Evolutionary conservation across 2,888 invertebrate genomes (phyloP).

Genomic region (Sphaerophoria rueppellii): DNA sequence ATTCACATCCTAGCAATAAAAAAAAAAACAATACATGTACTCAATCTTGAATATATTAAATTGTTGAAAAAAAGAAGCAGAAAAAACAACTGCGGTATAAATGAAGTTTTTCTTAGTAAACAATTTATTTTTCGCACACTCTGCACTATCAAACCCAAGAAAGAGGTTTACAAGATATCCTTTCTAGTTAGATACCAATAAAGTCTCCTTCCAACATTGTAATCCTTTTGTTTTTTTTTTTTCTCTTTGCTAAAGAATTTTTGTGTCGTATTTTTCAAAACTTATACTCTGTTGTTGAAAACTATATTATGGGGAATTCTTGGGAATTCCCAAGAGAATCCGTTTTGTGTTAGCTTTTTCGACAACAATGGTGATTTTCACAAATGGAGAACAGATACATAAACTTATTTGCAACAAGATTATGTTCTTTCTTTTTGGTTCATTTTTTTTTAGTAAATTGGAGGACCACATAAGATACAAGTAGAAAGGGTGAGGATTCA

Average conservation of each 20-base stretch:
- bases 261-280: too few species aligned
- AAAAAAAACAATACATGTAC: not conserved
- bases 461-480: not conserved
- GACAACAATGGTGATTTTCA: constrained; percentile 41
- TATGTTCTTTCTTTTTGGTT: constrained; percentile 30
- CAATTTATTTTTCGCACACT: constrained; percentile 50
- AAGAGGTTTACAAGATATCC: constrained; percentile 9
- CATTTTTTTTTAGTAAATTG: constrained; percentile 57
- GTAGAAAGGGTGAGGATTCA: constrained; percentile 7
- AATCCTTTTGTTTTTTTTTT: constrained; percentile 52
- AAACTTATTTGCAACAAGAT: constrained; percentile 62
- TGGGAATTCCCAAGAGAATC: constrained; percentile 33
- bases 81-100: not conserved
- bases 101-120: constrained; percentile 36
- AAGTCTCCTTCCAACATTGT: constrained; percentile 19
- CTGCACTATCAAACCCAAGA: constrained; percentile 24
- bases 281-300: constrained; percentile 7
- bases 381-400: constrained; percentile 53
- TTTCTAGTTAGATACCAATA: not conserved
- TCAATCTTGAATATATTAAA: too few species aligned
- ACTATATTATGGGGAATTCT: not conserved
- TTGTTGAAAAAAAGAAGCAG: not conserved
- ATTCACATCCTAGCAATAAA: constrained; percentile 20
- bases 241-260: constrained; percentile 2
- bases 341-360: constrained; percentile 33